phyloP scores from a whole-genome alignment of 2,888 invertebrate species.

The Nomada ruficornis region DNA sequence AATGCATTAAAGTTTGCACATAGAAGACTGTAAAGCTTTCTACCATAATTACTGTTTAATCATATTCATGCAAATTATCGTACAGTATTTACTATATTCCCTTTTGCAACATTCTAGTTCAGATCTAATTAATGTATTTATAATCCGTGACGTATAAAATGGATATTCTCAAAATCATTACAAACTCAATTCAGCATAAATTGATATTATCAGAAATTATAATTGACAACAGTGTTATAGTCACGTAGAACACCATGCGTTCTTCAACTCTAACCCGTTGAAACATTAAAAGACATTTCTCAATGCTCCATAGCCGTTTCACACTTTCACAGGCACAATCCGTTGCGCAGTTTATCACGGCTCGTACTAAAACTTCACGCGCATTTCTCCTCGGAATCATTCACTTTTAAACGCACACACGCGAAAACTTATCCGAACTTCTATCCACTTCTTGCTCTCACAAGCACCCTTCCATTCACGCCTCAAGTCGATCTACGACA shows the following conservation, averaged over 20 bases:
- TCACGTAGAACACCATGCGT: background rate
- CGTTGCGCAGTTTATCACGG: constrained; percentile 11
- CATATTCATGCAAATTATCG: too few relatives aligned
- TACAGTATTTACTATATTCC: too few relatives aligned
- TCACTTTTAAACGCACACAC: constrained; percentile 20
- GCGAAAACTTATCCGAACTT: constrained; percentile 5
- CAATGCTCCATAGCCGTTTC: background rate
- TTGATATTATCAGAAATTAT: too few relatives aligned
- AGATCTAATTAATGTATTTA: too few relatives aligned
- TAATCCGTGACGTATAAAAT: too few relatives aligned
- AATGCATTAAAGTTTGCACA: background rate
- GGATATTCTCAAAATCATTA: too few relatives aligned
- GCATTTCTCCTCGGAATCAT: constrained; percentile 15
- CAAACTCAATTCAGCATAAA: too few relatives aligned
- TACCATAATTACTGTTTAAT: too few relatives aligned
- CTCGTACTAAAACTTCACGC: constrained; percentile 14
- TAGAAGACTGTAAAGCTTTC: too few relatives aligned
- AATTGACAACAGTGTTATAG: background rate
- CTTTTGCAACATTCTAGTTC: too few relatives aligned
- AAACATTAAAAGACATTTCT: constrained; percentile 5
- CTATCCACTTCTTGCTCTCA: constrained; percentile 2
- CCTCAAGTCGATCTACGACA: background rate
- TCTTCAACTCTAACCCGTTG: background rate
- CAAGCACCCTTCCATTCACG: constrained; percentile 11
- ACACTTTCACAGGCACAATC: background rate